Evolutionary conservation across 2,113 vertebrate genomes (phyloP).

Genomic region (Bubalus kerabau): DNA sequence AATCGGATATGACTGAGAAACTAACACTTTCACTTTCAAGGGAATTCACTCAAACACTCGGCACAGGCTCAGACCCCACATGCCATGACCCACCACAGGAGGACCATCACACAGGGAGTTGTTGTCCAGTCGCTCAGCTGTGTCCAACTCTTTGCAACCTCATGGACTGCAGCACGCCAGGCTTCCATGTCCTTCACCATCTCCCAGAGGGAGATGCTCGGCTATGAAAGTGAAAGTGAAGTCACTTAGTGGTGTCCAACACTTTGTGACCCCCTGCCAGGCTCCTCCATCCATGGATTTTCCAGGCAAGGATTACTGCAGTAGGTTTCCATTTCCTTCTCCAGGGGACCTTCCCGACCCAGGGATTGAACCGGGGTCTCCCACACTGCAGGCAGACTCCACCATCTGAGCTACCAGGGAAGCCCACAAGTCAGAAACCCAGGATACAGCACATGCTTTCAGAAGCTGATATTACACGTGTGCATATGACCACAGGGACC

Average conservation of each 20-base stretch:
- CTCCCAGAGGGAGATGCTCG: not conserved
- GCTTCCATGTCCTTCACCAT: not conserved
- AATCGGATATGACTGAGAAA: not conserved
- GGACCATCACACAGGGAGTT: too few relatives aligned
- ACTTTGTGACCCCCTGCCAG: not conserved
- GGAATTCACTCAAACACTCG: not conserved
- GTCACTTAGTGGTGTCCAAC: not conserved
- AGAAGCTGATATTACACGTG: rapidly evolving
- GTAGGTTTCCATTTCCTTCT: not conserved
- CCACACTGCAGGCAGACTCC: not conserved
- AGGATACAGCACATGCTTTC: not conserved
- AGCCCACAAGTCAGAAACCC: not conserved
- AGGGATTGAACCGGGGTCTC: not conserved
- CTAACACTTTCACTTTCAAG: not conserved
- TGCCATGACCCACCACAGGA: not conserved
- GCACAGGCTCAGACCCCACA: rapidly evolving
- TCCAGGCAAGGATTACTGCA: not conserved
- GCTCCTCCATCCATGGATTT: not conserved
- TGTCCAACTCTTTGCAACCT: not conserved
- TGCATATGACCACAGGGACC: not conserved
- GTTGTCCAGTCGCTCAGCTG: not conserved
- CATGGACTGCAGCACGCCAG: not conserved
- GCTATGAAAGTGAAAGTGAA: not conserved
- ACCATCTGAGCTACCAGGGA: not conserved
- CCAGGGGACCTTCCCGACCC: not conserved